phyloP scores from a whole-genome alignment of 2,888 invertebrate genomes.

The Parnassius glacialis region DNA sequence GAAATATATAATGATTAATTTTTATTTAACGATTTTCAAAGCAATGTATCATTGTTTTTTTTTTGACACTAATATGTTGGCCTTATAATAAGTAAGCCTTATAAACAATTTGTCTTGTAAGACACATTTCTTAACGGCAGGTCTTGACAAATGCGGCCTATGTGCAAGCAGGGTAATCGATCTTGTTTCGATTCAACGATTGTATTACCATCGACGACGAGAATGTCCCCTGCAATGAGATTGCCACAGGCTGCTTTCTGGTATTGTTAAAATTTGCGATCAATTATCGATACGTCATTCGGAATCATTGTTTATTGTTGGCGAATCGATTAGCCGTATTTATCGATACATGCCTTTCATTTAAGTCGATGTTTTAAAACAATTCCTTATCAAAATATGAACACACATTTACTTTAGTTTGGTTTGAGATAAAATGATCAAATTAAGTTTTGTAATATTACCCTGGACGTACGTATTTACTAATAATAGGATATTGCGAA shows the following conservation, averaged over 20 bases:
- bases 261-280: slow-evolving; percentile 31
- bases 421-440: slow-evolving; percentile 6
- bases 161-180: slow-evolving; percentile 6
- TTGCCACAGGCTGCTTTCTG: slow-evolving; percentile 16
- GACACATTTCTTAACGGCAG: not conserved
- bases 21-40: too few species aligned
- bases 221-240: slow-evolving; percentile 11
- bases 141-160: not conserved
- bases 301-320: slow-evolving; percentile 36
- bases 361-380: slow-evolving; percentile 16
- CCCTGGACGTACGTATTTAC: too few species aligned
- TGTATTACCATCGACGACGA: slow-evolving; percentile 20
- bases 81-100: too few species aligned
- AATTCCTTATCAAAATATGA: slow-evolving; percentile 11
- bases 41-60: too few species aligned
- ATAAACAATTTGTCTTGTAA: too few species aligned
- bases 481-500: too few species aligned
- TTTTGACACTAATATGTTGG: too few species aligned
- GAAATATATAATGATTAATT: too few species aligned
- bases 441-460: slow-evolving; percentile 1
- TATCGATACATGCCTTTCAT: slow-evolving; percentile 34
- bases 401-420: slow-evolving; percentile 8
- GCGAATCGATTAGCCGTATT: slow-evolving; percentile 38
- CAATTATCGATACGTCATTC: slow-evolving; percentile 41
- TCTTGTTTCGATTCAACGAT: slow-evolving; percentile 13